Percentiles rank a stretch among this genome's conserved stretches.
These are phyloP conservation scores for Hypothenemus hampei DNA, from an alignment of 1,140 invertebrate species.

Conservation along the genomic window DNA sequence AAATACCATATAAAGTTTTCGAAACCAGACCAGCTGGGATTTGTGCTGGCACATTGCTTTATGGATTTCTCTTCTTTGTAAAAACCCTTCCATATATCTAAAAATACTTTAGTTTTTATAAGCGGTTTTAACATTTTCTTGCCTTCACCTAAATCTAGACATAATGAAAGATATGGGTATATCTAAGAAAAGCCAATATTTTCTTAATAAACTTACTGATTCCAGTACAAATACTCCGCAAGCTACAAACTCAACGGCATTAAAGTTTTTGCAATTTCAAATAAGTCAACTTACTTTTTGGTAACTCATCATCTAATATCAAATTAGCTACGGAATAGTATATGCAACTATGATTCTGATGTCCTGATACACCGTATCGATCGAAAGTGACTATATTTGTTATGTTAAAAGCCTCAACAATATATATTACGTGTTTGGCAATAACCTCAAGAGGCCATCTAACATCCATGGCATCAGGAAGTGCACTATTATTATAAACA, in stretches of 20 bases:
- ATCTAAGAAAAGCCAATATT: constrained; percentile 82
- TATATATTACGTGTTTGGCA: constrained; percentile 64
- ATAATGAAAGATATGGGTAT: constrained; percentile 70
- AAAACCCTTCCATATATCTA: constrained; percentile 58
- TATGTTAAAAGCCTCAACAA: constrained; percentile 69
- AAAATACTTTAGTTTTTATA: constrained; percentile 9
- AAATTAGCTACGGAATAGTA: constrained; percentile 74
- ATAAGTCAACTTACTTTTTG: constrained; percentile 52
- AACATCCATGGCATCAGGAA: constrained; percentile 69
- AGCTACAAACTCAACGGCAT: constrained; percentile 53
- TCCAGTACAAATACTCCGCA: constrained; percentile 77
- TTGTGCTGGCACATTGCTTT: constrained; percentile 79
- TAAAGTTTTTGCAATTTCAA: neutral
- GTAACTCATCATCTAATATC: constrained; percentile 67
- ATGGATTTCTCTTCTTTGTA: constrained; percentile 54
- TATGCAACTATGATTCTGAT: constrained; percentile 82
- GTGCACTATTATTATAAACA: constrained; percentile 61
- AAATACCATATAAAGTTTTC: constrained; percentile 82
- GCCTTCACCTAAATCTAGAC: constrained; percentile 65
- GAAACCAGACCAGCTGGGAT: constrained; percentile 91
- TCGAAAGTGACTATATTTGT: constrained; percentile 90
- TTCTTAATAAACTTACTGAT: constrained; percentile 77
- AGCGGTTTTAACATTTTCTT: neutral
- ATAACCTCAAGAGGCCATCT: constrained; percentile 73
- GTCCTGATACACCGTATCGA: constrained; percentile 80